Conservation (phyloP, 2,888 invertebrate genomes). For the Pandemis corylana region DNA sequence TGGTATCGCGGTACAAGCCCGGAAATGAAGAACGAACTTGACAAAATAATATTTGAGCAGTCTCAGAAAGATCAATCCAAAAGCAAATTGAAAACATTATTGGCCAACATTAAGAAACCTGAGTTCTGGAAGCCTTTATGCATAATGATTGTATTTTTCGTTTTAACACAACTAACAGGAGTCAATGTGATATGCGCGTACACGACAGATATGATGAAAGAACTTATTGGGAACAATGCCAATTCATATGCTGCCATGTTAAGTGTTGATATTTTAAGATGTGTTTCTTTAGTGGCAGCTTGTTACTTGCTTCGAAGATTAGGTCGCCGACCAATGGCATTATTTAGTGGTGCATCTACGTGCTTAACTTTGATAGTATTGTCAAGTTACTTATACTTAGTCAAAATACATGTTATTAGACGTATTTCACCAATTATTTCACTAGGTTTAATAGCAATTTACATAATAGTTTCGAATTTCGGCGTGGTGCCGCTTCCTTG, state of each 20-base stretch:
- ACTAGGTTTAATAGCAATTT: conserved; percentile 82
- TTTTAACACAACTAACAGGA: conserved; percentile 88
- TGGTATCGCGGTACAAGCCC: conserved; percentile 85
- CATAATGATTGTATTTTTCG: conserved; percentile 87
- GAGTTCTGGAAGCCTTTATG: conserved; percentile 86
- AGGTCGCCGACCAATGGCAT: conserved; percentile 86
- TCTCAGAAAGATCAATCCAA: conserved; percentile 62
- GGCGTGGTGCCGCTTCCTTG: conserved; percentile 89
- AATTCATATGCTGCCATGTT: conserved; percentile 87
- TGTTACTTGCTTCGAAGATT: conserved; percentile 85
- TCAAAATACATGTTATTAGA: conserved; percentile 57
- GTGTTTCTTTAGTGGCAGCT: conserved; percentile 85
- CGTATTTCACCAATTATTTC: conserved; percentile 70
- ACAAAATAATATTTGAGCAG: conserved; percentile 76
- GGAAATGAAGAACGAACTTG: conserved; percentile 78
- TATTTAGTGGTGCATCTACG: conserved; percentile 87
- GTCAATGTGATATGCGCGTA: conserved; percentile 90
- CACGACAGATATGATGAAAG: conserved; percentile 87
- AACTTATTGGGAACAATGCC: conserved; percentile 79
- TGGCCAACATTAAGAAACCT: conserved; percentile 75
- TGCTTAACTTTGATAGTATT: conserved; percentile 83
- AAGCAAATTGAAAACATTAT: conserved; percentile 67
- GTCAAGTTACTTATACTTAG: conserved; percentile 77
- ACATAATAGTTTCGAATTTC: conserved; percentile 85
- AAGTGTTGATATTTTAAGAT: conserved; percentile 86